Evolutionary conservation across 2,888 invertebrate species (phyloP), one percentile per base, ranked within the genome.

Genomic region (Augochlorella aurata): DNA sequence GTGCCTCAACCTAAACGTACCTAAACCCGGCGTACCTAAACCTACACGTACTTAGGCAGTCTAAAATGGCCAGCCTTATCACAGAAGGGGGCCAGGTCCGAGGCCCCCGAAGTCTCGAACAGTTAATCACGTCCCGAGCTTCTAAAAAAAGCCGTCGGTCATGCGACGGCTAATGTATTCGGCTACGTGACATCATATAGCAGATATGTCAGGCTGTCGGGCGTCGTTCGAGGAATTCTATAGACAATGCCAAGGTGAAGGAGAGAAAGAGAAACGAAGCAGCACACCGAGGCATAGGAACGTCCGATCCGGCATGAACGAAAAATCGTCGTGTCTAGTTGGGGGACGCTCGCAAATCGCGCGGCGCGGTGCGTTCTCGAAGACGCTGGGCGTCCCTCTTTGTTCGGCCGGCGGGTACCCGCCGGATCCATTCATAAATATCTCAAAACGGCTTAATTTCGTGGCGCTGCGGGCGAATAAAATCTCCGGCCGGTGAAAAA

Each of bases 401-500:
- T 91, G 90, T 91, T 90, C 90, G 86, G 61, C 78, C 79, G 82
- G 74, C 68, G 67, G 73, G 69, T 82, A 78, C 76, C 63, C 78
- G 87, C 85, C 87, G 90, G 91, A 92, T 92, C 89, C 93, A 91
- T 93, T 92, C 93, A 92, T 93, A 93, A 93, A 93, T 93, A 93
- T 93, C 91, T 93, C 91, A 92, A 92, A 93, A 93, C 93, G 92
- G 93, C 93, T 93, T 93, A 93, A 93, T 93, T 93, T 92, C 91
- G 93, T 90, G 88, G 89, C 90, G 90, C 90, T 88, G 90, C 87
- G 88, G 89, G 87, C 89, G 89, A 93, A 92, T 92, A 92, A 92
- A 93, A 92, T 92, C 91, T 90, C 91, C 89, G 89, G 90, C 89
- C 89, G 89, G 90, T 92, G 91, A 93, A 93, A 93, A 92, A 93